Evolutionary conservation across 92 coral and sea anemone genomes (phyloP).

Genomic region (Zoanthus sansibaricus): DNA sequence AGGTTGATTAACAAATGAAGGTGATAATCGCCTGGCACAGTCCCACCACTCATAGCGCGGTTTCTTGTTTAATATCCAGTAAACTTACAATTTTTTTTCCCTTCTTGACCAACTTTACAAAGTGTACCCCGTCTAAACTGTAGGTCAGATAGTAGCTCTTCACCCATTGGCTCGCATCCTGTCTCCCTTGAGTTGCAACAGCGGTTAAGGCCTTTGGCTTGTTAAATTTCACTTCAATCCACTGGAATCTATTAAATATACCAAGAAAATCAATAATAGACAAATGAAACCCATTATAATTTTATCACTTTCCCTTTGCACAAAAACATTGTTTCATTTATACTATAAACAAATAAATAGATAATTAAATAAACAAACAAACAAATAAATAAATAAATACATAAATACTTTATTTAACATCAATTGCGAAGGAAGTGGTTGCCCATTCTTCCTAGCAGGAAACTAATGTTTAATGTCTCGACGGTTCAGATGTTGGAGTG

Average conservation of each 20-base stretch:
- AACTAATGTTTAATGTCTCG: no score
- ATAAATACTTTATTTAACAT: no score
- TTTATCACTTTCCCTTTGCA: background rate
- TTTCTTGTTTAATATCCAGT: no score
- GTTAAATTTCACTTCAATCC: constrained; percentile 72
- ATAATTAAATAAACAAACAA: no score
- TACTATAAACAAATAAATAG: no score
- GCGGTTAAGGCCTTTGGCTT: constrained; percentile 68
- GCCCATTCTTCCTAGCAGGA: no score
- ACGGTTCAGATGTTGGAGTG: no score
- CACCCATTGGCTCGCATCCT: constrained; percentile 85
- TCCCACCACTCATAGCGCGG: no score
- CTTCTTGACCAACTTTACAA: constrained; percentile 61
- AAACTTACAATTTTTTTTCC: constrained; percentile 54
- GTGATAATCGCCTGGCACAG: no score
- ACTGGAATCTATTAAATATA: constrained; percentile 51
- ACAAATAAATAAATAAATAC: no score
- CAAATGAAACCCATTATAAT: background rate
- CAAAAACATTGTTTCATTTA: background rate
- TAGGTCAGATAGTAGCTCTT: constrained; percentile 69
- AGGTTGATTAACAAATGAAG: no score
- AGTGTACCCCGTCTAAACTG: constrained; percentile 79
- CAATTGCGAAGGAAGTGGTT: no score
- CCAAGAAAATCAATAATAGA: background rate
- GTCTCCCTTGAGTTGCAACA: constrained; percentile 81